Evolutionary conservation across 2,888 invertebrate genomes (phyloP).

Genomic region (Netelia melanura): DNA sequence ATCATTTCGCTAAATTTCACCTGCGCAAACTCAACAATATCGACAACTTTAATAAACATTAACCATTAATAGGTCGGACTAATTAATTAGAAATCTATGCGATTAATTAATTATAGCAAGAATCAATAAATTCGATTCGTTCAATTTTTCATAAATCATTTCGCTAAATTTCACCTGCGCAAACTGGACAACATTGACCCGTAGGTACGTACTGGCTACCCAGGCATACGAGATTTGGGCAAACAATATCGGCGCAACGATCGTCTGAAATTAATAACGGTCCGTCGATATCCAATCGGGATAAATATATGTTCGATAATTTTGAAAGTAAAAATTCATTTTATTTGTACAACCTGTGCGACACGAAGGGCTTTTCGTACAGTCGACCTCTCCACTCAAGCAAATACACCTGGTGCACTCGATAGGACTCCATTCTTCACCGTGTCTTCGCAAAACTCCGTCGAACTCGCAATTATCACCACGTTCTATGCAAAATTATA

Average conservation of each 20-base stretch:
- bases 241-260: constrained; percentile 33
- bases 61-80: not conserved
- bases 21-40: constrained; percentile 85
- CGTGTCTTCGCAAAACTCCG: constrained; percentile 77
- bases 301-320: not conserved
- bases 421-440: constrained; percentile 89
- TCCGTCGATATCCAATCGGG: not conserved
- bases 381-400: constrained; percentile 87
- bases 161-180: constrained; percentile 78
- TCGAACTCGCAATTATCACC: constrained; percentile 71
- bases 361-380: constrained; percentile 77
- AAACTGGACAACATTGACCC: constrained; percentile 85
- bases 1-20: constrained; percentile 69
- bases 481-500: constrained; percentile 32
- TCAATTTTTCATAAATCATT: not conserved
- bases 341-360: constrained; percentile 55
- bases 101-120: not conserved
- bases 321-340: not conserved
- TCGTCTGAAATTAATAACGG: constrained; percentile 37
- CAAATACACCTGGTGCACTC: constrained; percentile 92
- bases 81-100: not conserved
- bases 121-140: not conserved
- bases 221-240: constrained; percentile 78
- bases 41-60: too few relatives aligned
- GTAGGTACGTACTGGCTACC: constrained; percentile 83